Conservation (phyloP, 2,797 vertebrate species). For the Micromesistius poutassou region DNA sequence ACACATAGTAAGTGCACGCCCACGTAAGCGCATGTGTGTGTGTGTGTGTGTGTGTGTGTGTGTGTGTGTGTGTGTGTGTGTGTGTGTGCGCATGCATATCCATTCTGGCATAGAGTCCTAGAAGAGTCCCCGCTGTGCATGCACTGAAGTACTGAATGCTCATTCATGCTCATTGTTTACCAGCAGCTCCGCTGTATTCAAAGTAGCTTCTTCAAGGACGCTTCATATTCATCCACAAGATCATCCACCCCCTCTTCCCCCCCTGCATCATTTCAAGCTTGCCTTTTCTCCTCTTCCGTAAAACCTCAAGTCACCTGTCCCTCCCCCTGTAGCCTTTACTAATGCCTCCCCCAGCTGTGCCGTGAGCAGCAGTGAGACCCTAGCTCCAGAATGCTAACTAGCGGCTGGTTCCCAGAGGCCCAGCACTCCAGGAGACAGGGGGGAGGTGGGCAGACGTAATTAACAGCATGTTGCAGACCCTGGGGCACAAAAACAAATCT, state of each 20-base stretch:
- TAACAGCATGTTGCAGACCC: not conserved
- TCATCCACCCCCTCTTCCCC: not conserved
- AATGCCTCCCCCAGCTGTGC: not conserved
- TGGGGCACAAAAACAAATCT: not conserved
- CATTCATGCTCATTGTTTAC: not conserved
- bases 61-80: too few species aligned
- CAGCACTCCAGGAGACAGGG: not conserved
- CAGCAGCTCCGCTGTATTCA: not conserved
- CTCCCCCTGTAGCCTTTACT: not conserved
- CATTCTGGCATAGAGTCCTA: not conserved
- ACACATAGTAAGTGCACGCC: not conserved
- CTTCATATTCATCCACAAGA: not conserved
- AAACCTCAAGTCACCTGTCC: not conserved
- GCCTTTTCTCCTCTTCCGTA: not conserved
- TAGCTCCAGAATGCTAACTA: conserved; percentile 1
- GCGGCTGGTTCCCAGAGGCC: not conserved
- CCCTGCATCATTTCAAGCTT: not conserved
- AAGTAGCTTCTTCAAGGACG: not conserved
- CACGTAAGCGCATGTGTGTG: not conserved
- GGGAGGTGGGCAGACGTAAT: not conserved
- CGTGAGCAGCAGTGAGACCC: not conserved
- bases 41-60: not conserved
- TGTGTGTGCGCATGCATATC: not conserved
- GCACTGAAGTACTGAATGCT: not conserved
- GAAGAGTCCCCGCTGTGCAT: not conserved